Percentiles rank a stretch among this genome's conserved stretches.
phyloP scores from a whole-genome alignment of 2,888 invertebrate species.

The Acanthosepion lycidas region DNA sequence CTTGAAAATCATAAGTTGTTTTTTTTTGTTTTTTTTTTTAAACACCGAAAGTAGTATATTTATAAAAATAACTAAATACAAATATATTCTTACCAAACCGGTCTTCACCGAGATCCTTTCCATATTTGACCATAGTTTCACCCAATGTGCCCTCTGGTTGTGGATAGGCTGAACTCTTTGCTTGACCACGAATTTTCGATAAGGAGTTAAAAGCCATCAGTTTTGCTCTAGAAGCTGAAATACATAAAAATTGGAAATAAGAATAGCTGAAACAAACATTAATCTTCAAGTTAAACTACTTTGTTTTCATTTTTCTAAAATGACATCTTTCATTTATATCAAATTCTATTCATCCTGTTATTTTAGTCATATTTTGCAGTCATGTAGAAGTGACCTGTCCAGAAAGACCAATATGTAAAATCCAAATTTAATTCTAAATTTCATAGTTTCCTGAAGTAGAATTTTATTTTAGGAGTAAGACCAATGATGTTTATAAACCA shows the following conservation, averaged over 20 bases:
- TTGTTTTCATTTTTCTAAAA: no score
- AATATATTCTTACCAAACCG: slow-evolving; percentile 43
- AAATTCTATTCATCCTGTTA: neutral
- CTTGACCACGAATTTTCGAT: slow-evolving; percentile 96
- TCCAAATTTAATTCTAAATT: no score
- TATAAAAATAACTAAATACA: no score
- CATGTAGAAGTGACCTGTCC: neutral
- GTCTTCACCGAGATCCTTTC: slow-evolving; percentile 91
- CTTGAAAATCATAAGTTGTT: no score
- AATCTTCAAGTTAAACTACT: neutral
- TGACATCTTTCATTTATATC: neutral
- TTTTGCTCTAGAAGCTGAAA: slow-evolving; percentile 77
- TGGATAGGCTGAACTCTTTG: slow-evolving; percentile 97
- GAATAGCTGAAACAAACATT: neutral
- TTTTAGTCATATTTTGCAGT: neutral
- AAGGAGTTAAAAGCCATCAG: slow-evolving; percentile 79
- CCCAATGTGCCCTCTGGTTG: slow-evolving; percentile 98
- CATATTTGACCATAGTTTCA: slow-evolving; percentile 96
- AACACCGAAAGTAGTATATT: no score
- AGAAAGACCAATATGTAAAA: no score
- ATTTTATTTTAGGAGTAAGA: no score
- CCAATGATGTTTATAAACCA: no score
- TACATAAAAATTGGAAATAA: slow-evolving; percentile 1
- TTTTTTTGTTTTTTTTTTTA: no score
- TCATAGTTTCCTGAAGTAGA: no score